Base-by-base conservation (phyloP, 2,797 vertebrate genomes). In the Paramormyrops hopkinsi region DNA sequence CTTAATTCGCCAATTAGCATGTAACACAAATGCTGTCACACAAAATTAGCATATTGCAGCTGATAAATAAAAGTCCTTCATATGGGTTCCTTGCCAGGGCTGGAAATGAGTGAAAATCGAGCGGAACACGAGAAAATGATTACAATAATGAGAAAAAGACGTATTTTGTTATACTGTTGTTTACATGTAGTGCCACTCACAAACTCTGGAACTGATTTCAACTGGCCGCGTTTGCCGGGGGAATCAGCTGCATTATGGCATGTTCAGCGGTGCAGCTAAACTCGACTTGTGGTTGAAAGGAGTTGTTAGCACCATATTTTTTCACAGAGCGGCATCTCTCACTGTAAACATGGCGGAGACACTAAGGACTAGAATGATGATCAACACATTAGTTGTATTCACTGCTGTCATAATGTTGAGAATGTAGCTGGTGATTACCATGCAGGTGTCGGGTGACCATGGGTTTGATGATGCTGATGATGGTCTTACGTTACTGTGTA, bases 401-500 rank as follows among this genome's bases (percentile, higher is more conserved):
- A 54, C 33, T 50, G 51, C 25, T 12, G 25, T 56, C 50, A 25
- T 82, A 33, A 51, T 56, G 53, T 17, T 62, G 33, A 41, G 29
- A 37, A 19, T 88, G 62, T 33, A 46, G 59, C 44, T 51, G 41
- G 11, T 65, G 17, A 14, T 41, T 41, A 14, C 14, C 14, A 14
- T 54, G 29, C 33, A 12, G 69, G n/a, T 14, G 33, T 53, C 41
- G 17, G 0, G 76, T 44, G 79, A 19, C 46, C 11, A 22, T 82
- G 25, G 12, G 14, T 22, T 2, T 62, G 33, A 46, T 29, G 37
- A 48, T 12, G 37, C 14, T 25, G 51, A 33, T 62, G 56, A 50
- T 41, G 56, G 8, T 65, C 11, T 54, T 48, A 22, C 87, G 91
- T 56, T 79, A 29, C 37, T 73, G 37, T 85, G 7, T 92, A 99